These are phyloP conservation scores for Orestias chungarensis DNA, from an alignment of 2,797 vertebrate species.

Conservation along the genomic window DNA sequence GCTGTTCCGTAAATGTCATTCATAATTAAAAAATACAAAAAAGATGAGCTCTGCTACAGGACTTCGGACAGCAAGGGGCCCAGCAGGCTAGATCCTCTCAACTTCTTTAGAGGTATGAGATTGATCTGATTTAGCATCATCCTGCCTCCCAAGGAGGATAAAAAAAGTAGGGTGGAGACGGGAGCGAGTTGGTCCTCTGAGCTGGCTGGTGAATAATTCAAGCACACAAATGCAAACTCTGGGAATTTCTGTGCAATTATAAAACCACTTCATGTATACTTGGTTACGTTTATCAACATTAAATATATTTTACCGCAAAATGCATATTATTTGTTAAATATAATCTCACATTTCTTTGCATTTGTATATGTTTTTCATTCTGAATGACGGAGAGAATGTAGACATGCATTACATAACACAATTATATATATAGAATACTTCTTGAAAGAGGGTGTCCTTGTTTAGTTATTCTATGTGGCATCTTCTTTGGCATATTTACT, in stretches of 20 bases:
- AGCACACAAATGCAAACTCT: slow-evolving; percentile 31
- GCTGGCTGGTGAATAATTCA: slow-evolving; percentile 48
- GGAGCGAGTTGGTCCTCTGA: neutral
- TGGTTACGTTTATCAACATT: neutral
- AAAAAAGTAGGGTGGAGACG: neutral
- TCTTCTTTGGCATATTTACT: no score
- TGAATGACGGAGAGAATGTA: slow-evolving; percentile 7
- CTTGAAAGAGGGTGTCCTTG: no score
- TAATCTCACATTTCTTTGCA: neutral
- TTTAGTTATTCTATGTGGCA: no score
- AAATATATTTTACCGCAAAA: neutral
- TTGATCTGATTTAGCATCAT: slow-evolving; percentile 46
- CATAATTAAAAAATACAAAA: slow-evolving; percentile 60
- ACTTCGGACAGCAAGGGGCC: slow-evolving; percentile 19
- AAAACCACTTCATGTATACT: neutral
- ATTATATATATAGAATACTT: no score
- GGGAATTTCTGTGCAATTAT: slow-evolving; percentile 24
- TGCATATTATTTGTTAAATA: neutral
- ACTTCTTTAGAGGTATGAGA: slow-evolving; percentile 31
- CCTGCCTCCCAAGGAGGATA: neutral
- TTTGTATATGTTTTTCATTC: neutral
- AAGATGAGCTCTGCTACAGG: slow-evolving; percentile 44
- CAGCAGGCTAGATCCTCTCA: slow-evolving; percentile 29
- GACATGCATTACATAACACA: no score
- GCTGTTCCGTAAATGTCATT: slow-evolving; percentile 63